Evolutionary conservation across 2,888 invertebrate genomes (phyloP).

Genomic region (Drosophila hawaiiensis): DNA sequence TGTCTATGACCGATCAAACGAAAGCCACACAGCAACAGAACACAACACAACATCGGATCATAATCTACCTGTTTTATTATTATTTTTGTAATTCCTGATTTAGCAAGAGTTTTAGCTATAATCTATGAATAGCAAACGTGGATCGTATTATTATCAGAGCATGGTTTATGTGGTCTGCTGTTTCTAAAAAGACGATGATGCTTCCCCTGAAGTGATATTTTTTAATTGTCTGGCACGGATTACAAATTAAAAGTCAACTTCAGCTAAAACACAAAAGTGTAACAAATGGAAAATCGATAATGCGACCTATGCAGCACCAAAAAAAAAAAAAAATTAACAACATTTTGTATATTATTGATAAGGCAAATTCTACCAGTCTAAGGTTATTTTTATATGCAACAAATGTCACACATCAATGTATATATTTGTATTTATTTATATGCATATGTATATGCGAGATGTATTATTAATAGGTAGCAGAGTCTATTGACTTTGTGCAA

Average conservation of each 20-base stretch:
- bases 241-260: not conserved
- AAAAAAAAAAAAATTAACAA: not conserved
- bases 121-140: not conserved
- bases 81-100: not conserved
- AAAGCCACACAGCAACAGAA: not conserved
- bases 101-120: not conserved
- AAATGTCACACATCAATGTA: not conserved
- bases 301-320: not conserved
- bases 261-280: not conserved
- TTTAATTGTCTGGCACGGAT: slow-evolving; percentile 1
- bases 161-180: not conserved
- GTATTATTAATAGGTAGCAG: not conserved
- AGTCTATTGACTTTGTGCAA: not conserved
- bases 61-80: not conserved
- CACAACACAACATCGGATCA: not conserved
- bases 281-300: slow-evolving; percentile 32
- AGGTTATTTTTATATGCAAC: slow-evolving; percentile 1
- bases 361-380: slow-evolving; percentile 21
- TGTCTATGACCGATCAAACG: not conserved
- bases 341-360: slow-evolving; percentile 30
- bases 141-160: not conserved
- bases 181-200: not conserved
- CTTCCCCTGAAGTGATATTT: not conserved
- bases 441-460: not conserved
- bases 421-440: slow-evolving; percentile 2